Conservation (phyloP, 2,888 invertebrate genomes). For the Fabriciana adippe region DNA sequence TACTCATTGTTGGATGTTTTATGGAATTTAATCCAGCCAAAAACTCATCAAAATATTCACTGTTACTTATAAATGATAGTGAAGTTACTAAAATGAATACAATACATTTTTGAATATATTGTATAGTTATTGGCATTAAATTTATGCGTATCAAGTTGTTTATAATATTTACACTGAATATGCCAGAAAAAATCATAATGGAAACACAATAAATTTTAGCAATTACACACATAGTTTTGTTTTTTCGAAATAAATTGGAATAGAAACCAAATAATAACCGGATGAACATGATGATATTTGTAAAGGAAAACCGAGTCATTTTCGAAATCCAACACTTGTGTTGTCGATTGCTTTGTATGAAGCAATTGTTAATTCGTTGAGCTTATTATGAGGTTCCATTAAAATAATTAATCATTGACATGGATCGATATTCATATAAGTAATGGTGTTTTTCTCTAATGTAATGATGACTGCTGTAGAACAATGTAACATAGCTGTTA, state of each 20-base stretch:
- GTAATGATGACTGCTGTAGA: conserved; percentile 15
- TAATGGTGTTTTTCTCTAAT: not conserved
- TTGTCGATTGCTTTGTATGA: no score
- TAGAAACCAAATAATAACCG: conserved; percentile 14
- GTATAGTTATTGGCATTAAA: not conserved
- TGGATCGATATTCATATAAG: no score
- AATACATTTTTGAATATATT: not conserved
- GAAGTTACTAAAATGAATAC: not conserved
- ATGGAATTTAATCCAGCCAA: not conserved
- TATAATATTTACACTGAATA: not conserved
- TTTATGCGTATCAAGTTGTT: not conserved
- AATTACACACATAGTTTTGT: not conserved
- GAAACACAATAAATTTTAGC: conserved; percentile 11
- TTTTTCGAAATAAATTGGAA: not conserved
- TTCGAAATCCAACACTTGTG: not conserved
- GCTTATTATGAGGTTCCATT: no score
- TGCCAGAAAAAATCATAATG: not conserved
- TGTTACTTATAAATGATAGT: not conserved
- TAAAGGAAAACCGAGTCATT: not conserved
- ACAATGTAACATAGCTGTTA: no score
- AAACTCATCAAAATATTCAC: conserved; percentile 4
- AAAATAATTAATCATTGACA: no score
- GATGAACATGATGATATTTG: conserved; percentile 8
- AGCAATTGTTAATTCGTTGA: no score
- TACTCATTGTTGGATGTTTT: not conserved